Conservation (phyloP, 2,888 invertebrate species). For the Drosophila yooni region DNA sequence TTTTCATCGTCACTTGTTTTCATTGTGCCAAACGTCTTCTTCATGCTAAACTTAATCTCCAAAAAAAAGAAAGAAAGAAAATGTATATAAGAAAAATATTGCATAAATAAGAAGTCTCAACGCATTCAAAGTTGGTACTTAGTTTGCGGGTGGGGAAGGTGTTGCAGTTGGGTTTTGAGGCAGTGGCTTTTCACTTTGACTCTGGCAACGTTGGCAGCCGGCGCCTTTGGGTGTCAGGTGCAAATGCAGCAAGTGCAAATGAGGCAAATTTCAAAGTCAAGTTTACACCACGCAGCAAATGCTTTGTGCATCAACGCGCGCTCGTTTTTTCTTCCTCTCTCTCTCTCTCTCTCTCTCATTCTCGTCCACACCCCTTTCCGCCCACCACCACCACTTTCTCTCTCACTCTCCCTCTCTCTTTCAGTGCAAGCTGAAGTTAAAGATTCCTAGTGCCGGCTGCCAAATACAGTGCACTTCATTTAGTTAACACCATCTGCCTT, state of each 20-base stretch:
- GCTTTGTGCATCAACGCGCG: conserved; percentile 66
- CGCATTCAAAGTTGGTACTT: conserved; percentile 7
- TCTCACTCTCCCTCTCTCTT: neutral
- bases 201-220: conserved; percentile 25
- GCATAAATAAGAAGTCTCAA: conserved; percentile 30
- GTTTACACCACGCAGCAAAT: conserved; percentile 79
- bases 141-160: neutral
- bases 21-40: conserved; percentile 48
- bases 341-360: neutral
- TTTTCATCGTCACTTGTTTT: conserved; percentile 33
- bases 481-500: conserved; percentile 2
- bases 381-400: neutral
- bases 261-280: conserved; percentile 80
- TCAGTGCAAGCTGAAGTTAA: conserved; percentile 30
- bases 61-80: neutral
- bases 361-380: no score
- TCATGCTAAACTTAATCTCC: conserved; percentile 30
- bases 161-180: neutral
- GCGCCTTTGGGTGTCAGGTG: conserved; percentile 53
- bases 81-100: conserved; percentile 4
- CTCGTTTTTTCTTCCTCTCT: neutral
- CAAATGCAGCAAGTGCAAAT: conserved; percentile 73
- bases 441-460: conserved; percentile 24
- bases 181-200: conserved; percentile 4
- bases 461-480: conserved; percentile 27